Conservation (phyloP, 2,113 vertebrate genomes). For the Alethe diademata region DNA sequence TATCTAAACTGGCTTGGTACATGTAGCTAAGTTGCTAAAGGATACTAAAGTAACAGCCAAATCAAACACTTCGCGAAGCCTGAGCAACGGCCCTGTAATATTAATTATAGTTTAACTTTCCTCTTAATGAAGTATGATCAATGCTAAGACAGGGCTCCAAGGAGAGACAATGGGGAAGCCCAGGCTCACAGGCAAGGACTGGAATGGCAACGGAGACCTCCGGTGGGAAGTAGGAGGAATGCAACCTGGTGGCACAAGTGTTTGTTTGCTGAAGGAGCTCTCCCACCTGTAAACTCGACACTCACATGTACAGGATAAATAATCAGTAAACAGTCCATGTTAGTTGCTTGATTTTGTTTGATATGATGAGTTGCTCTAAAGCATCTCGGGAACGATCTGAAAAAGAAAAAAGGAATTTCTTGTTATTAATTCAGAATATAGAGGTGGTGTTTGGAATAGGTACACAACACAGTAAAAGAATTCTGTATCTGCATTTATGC, state of each 20-base stretch:
- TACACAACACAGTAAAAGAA: background rate
- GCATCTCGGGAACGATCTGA: conserved; percentile 81
- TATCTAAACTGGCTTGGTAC: background rate
- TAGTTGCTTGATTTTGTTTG: conserved; percentile 83
- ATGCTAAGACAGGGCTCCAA: background rate
- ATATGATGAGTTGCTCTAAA: conserved; percentile 76
- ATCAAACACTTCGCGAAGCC: background rate
- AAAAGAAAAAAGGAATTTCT: conserved; percentile 1
- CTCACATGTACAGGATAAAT: background rate
- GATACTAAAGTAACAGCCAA: background rate
- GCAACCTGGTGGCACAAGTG: background rate
- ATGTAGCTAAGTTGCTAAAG: background rate
- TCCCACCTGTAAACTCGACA: conserved; percentile 21
- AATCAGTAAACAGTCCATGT: conserved; percentile 85
- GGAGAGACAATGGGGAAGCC: background rate
- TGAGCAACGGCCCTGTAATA: background rate
- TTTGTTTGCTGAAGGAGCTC: background rate
- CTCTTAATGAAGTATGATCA: background rate
- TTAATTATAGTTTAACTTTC: background rate
- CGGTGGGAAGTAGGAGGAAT: background rate
- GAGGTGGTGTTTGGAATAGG: background rate
- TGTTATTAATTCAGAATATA: background rate
- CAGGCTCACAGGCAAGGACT: background rate
- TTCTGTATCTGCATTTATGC: background rate
- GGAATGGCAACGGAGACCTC: background rate